These are phyloP conservation scores for Tragelaphus imberbis DNA, from an alignment of 2,113 vertebrate genomes.

Conservation along the genomic window DNA sequence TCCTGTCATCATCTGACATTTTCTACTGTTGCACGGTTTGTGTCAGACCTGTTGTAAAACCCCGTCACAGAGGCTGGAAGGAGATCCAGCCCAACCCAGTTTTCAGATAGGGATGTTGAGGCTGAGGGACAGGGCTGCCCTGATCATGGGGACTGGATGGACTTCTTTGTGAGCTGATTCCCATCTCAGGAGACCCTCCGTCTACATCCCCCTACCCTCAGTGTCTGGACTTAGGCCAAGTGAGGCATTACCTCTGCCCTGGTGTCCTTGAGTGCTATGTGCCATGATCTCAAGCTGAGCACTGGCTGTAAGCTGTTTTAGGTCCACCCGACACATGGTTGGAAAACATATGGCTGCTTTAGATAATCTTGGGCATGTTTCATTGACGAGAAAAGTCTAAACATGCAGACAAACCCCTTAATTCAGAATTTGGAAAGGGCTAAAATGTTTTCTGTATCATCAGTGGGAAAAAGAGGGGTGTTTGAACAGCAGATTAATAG, in stretches of 20 bases:
- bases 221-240: background rate
- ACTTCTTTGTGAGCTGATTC: background rate
- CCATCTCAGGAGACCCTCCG: background rate
- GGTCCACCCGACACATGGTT: background rate
- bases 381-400: background rate
- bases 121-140: background rate
- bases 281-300: background rate
- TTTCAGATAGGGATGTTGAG: background rate
- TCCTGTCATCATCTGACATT: background rate
- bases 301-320: background rate
- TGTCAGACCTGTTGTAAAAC: background rate
- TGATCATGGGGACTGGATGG: fast-evolving
- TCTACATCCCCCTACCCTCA: too few relatives aligned
- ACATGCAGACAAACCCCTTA: background rate
- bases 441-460: background rate
- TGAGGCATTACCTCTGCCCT: background rate
- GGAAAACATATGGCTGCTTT: background rate
- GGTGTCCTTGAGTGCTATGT: background rate
- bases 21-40: background rate
- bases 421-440: background rate
- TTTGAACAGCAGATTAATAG: slow-evolving; percentile 25
- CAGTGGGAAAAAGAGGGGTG: background rate
- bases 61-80: background rate
- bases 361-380: background rate
- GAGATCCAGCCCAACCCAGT: background rate